These are phyloP conservation scores for Agrotis puta DNA, from an alignment of 2,888 invertebrate genomes.

Conservation along the genomic window DNA sequence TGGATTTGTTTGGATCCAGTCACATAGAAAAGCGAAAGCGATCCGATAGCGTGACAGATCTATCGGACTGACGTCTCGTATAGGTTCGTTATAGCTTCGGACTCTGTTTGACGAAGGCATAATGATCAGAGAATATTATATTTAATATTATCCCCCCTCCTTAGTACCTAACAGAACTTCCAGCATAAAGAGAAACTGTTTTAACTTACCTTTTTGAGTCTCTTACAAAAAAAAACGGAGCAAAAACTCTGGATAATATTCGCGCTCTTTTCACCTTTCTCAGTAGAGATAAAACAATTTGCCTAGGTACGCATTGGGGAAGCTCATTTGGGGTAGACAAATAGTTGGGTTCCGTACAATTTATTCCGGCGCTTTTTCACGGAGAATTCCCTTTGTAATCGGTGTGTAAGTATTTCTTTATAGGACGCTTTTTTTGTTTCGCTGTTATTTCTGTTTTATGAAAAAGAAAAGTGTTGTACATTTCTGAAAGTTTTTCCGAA, in stretches of 20 bases:
- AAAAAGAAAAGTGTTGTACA: not conserved
- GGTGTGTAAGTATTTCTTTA: slow-evolving; percentile 42
- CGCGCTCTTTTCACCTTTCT: not conserved
- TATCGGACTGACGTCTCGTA: too few species aligned
- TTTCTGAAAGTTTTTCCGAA: not conserved
- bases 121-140: too few species aligned
- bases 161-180: too few species aligned
- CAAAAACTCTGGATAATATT: not conserved
- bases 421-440: slow-evolving; percentile 8
- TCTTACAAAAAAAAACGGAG: not conserved
- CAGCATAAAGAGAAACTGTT: too few species aligned
- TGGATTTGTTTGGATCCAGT: too few species aligned
- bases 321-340: slow-evolving; percentile 53
- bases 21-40: too few species aligned
- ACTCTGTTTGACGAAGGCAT: too few species aligned
- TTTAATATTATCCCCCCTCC: too few species aligned
- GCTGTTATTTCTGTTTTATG: not conserved
- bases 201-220: not conserved
- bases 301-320: slow-evolving; percentile 43
- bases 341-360: slow-evolving; percentile 52
- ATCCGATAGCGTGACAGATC: too few species aligned
- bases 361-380: slow-evolving; percentile 46
- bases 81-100: too few species aligned
- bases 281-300: slow-evolving; percentile 49
- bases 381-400: slow-evolving; percentile 39